These are phyloP conservation scores for Melanostoma scalare DNA, from an alignment of 2,888 invertebrate genomes.

Conservation along the genomic window DNA sequence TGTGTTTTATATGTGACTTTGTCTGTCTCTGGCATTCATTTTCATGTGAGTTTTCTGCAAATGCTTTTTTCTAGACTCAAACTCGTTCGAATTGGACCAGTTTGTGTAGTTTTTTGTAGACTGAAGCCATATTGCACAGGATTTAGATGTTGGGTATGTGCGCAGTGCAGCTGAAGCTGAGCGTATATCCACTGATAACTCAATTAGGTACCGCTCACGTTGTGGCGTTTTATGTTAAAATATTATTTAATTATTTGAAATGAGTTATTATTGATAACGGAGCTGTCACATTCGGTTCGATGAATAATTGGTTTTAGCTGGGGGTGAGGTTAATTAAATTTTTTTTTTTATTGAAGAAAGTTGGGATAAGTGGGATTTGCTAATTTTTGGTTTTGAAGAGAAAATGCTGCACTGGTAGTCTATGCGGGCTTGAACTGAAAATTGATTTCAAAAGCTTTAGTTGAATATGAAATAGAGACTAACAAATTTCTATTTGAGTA, in stretches of 20 bases:
- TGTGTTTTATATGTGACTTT: constrained; percentile 19
- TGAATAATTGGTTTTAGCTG: constrained; percentile 61
- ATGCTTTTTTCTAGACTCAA: constrained; percentile 25
- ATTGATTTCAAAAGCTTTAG: too few species aligned
- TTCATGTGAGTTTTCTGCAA: constrained; percentile 39
- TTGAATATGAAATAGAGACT: too few species aligned
- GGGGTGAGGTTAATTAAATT: constrained; percentile 54
- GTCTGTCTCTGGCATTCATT: constrained; percentile 44
- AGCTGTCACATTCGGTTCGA: constrained; percentile 56
- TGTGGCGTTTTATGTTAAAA: constrained; percentile 45
- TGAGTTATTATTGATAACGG: constrained; percentile 49
- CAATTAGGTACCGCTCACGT: constrained; percentile 57
- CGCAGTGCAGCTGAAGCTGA: not conserved
- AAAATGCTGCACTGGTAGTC: too few species aligned
- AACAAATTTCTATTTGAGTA: too few species aligned
- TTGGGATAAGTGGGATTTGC: constrained; percentile 11
- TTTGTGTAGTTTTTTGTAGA: constrained; percentile 19
- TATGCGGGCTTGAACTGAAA: too few species aligned
- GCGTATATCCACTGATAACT: constrained; percentile 55
- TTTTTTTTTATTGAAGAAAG: constrained; percentile 31
- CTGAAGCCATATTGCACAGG: constrained; percentile 56
- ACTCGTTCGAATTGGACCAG: constrained; percentile 57
- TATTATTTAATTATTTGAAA: constrained; percentile 64
- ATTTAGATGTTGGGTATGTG: constrained; percentile 6
- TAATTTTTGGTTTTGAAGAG: not conserved